Percentiles rank a stretch among this genome's conserved stretches.
These are phyloP conservation scores for Lasioglossum zephyrum DNA, from an alignment of 2,888 invertebrate genomes.

Conservation along the genomic window DNA sequence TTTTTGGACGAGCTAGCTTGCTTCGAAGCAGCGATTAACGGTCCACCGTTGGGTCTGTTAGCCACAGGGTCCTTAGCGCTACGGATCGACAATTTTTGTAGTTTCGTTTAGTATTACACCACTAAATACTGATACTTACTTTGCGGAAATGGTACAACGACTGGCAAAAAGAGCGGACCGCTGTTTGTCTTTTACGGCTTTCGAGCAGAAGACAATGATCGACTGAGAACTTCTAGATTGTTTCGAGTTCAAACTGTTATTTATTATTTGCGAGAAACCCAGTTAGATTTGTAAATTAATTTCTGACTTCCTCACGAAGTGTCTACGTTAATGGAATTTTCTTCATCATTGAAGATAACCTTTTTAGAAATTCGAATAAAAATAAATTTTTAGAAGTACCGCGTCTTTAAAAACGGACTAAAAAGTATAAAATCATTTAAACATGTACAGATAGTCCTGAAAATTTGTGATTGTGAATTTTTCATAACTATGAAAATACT, in stretches of 20 bases:
- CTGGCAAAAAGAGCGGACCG: background rate
- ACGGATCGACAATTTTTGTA: background rate
- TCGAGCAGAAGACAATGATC: background rate
- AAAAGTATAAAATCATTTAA: no score
- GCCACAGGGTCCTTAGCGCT: background rate
- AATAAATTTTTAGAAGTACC: no score
- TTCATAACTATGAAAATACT: no score
- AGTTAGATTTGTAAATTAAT: background rate
- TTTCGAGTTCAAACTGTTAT: background rate
- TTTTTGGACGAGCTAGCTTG: background rate
- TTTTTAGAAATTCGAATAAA: no score
- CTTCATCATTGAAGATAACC: no score
- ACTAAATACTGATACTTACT: background rate
- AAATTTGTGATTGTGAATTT: no score
- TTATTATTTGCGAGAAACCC: background rate
- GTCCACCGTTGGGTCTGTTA: background rate
- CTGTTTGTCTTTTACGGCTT: background rate
- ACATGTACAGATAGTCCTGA: no score
- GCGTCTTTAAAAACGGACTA: no score
- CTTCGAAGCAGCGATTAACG: constrained; percentile 25
- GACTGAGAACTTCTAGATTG: background rate
- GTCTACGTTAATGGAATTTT: no score
- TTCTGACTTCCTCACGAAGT: no score
- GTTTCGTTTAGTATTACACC: background rate
- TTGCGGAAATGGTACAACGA: background rate